phyloP scores from a whole-genome alignment of 2,888 invertebrate species.

The Macrophya annulata region DNA sequence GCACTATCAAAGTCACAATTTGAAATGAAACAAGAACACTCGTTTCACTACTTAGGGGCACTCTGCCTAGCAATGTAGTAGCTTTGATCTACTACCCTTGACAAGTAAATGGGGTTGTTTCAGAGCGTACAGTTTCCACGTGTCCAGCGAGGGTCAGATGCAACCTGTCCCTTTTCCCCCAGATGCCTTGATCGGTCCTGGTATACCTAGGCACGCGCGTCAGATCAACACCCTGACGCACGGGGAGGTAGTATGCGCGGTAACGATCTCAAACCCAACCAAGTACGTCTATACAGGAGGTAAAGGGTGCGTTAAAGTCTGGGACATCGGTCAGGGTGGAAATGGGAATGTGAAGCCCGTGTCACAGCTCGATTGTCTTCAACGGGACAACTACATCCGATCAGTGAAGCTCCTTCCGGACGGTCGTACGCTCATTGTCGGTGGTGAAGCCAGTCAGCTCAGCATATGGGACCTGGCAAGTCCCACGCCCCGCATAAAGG shows the following conservation, averaged over 20 bases:
- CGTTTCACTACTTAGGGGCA: neutral
- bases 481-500: constrained; percentile 94
- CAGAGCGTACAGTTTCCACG: constrained; percentile 97
- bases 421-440: constrained; percentile 95
- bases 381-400: constrained; percentile 96
- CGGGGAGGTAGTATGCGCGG: constrained; percentile 98
- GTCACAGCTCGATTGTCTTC: constrained; percentile 95
- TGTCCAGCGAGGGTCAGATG: constrained; percentile 92
- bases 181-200: constrained; percentile 94
- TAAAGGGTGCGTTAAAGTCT: constrained; percentile 98
- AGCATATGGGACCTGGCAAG: constrained; percentile 97
- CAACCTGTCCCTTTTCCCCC: constrained; percentile 96
- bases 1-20: neutral
- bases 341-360: constrained; percentile 89
- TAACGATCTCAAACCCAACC: constrained; percentile 96
- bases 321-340: constrained; percentile 95
- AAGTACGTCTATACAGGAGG: constrained; percentile 98
- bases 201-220: constrained; percentile 94
- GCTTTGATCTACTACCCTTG: neutral
- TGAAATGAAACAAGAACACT: neutral
- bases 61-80: neutral
- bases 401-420: constrained; percentile 96
- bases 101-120: constrained; percentile 73
- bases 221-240: constrained; percentile 96
- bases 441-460: constrained; percentile 96